A percentile compares a stretch with the other conserved stretches of the same genome.
Evolutionary conservation across 2,888 invertebrate genomes (phyloP).

Genomic region (Metellina segmentata): DNA sequence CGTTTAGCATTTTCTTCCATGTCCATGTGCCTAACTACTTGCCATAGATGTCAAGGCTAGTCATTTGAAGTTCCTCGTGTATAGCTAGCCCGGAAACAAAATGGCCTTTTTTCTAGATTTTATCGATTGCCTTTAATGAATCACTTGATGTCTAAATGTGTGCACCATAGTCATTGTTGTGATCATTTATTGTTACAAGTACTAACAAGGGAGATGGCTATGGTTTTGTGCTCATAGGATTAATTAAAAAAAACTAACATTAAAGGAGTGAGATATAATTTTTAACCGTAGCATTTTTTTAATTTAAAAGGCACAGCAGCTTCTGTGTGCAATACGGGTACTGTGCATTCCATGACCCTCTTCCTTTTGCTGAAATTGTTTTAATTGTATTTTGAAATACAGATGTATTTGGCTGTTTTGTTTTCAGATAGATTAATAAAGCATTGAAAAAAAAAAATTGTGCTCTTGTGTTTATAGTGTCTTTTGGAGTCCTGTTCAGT

Average conservation of each 20-base stretch:
- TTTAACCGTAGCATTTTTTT: constrained; percentile 66
- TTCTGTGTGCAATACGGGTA: constrained; percentile 77
- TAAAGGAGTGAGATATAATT: constrained; percentile 57
- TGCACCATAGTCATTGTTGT: constrained; percentile 76
- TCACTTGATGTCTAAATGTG: constrained; percentile 74
- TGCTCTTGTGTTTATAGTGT: neutral
- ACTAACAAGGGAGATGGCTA: constrained; percentile 67
- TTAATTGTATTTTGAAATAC: constrained; percentile 73
- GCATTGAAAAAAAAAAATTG: constrained; percentile 70
- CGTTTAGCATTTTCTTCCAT: constrained; percentile 71
- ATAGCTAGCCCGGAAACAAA: constrained; percentile 76
- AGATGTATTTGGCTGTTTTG: constrained; percentile 69
- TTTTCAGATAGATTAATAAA: constrained; percentile 77
- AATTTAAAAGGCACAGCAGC: constrained; percentile 75
- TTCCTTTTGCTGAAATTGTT: constrained; percentile 74
- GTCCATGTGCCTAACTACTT: constrained; percentile 77
- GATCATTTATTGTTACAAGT: constrained; percentile 74
- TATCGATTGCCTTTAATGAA: constrained; percentile 75
- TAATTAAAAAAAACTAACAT: constrained; percentile 63
- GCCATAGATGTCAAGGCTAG: constrained; percentile 77
- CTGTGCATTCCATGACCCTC: constrained; percentile 77
- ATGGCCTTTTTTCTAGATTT: constrained; percentile 77
- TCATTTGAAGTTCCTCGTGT: constrained; percentile 76
- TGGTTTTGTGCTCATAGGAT: constrained; percentile 68
- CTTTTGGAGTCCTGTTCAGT: no score